Evolutionary conservation across 2,113 vertebrate genomes (phyloP), one percentile per base, ranked within the genome.

Genomic region (Seriola dumerili): DNA sequence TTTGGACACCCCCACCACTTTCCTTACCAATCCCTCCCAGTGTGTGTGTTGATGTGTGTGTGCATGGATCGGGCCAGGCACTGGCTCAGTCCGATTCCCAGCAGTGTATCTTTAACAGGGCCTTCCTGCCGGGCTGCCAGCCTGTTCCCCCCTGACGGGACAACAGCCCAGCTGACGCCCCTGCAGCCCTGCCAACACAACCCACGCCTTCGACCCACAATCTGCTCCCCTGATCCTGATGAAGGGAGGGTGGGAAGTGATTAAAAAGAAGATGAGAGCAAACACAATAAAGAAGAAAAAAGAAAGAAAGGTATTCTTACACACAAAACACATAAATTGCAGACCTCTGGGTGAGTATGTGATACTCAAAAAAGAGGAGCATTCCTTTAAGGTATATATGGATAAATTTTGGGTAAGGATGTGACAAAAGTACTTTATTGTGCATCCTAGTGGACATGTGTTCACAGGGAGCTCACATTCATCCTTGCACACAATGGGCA

Each of bases 111-210:
- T 96, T 92, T 96, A 97, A 97, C 96, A 97, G 96, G 96, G 96
- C 95, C 96, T 96, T 97, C 97, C 97, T 86, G 96, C 96, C 94
- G 96, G 92, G 97, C 97, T 96, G 97, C 96, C 98, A 99, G 97
- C 95, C 97, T 98, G 97, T 97, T 95, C 95, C 96, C 92, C 94
- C 85, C 95, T 95, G 95, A 96, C 95, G 95, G 97, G 97, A 97
- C 97, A 96, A 97, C 95, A 97, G 96, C 96, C 97, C 97, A 98
- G 96, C 96, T 97, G 97, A 98, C 96, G 92, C 95, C 95, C 96
- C 96, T 95, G 96, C 95, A 91, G 95, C 94, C 91, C 95, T 95
- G 95, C 96, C 97, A 97, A 96, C 96, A 96, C 95, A 91, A 95
- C 88, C 95, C 88, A 93, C 92, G 95, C 96, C 95, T 96, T 96